Evolutionary conservation across 2,797 vertebrate species (phyloP), one percentile per base, ranked within the genome.

Genomic region (Aselliscus stoliczkanus): DNA sequence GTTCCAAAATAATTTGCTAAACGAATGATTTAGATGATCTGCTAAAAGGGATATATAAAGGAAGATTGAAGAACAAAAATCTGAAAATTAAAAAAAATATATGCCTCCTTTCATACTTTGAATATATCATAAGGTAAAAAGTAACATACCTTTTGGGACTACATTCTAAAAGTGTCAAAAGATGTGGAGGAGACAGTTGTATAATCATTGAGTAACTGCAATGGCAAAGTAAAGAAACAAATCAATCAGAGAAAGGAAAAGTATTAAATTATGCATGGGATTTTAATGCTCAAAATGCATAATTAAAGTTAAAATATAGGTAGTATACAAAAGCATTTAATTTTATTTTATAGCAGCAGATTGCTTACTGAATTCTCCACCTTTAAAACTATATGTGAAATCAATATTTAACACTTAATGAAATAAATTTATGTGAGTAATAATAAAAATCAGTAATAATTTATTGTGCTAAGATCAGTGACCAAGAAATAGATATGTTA

Each of bases 391-490:
- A 37, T 44, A 62, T 69, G 5, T 23, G 69, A 88, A 94, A 95
- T 92, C 93, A 94, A 94, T 92, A 92, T 42, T 81, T 96, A 93
- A 85, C 76, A 90, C 31, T 92, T 94, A 94, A 94, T 96, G 64
- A 92, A 96, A 93, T 79, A 93, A 97, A 95, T 84, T 90, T 92
- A 95, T 84, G 39, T 91, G 62, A 62, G 18, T 70, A n/a, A 37
- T 52, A 94, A 52, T 84, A 90, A 89, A 96, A 97, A 95, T 96
- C 90, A 75, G 75, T 96, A 94, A 65, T 95, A 92, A 95, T 47
- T 79, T 93, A 93, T 88, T 82, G 72, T 69, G 1, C 50, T 70
- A 88, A 90, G 60, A 87, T 90, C 80, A 92, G 34, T 82, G n/a
- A 90, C n/a, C 64, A 93, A 86, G 37, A 96, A 97, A 62, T 58